Base-by-base conservation (phyloP, 2,797 vertebrate genomes). In the Pitangus sulphuratus region DNA sequence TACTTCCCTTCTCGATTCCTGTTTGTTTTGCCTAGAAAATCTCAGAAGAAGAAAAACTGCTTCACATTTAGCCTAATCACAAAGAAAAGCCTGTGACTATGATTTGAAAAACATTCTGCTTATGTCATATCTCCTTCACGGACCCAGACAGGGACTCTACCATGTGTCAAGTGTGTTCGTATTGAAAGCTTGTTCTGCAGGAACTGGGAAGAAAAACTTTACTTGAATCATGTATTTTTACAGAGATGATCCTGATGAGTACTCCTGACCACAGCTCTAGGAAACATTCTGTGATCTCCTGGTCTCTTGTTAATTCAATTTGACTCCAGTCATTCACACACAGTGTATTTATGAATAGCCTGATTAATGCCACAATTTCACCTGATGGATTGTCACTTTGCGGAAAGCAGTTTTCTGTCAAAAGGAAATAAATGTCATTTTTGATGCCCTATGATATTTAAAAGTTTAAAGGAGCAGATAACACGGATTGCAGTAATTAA, bases 391-490 rank as follows among this genome's bases (percentile, higher is more conserved):
- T 82, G 44, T 64, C 3, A 6, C 39, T 90, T 71, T 80, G 54
- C 71, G 50, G 84, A 91, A 76, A 84, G 24, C 9, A 71, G 40
- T 72, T 62, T 87, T 93, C 77, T 77, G 42, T 88, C 44, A 88
- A 90, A 95, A 69, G 40, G 74, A 76, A 92, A 85, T 77, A 85
- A 82, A 77, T 81, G 51, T 44, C 40, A 53, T 87, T 84, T 70
- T 88, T 80, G 56, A 17, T 80, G 22, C 12, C 26, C 1, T 14
- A 31, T 57, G 74, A 66, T 58, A 94, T 91, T 39, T 84, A 80
- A 56, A 96, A 87, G 64, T 68, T 85, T 91, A 77, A 85, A 96
- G 82, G 57, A 53, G 31, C 42, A 71, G 89, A 61, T 94, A 93
- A 80, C 48, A 77, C 20, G 47, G 90, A 87, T 57, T 61, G 42